Evolutionary conservation across 2,113 vertebrate species (phyloP).

Genomic region (Sorex fumeus): DNA sequence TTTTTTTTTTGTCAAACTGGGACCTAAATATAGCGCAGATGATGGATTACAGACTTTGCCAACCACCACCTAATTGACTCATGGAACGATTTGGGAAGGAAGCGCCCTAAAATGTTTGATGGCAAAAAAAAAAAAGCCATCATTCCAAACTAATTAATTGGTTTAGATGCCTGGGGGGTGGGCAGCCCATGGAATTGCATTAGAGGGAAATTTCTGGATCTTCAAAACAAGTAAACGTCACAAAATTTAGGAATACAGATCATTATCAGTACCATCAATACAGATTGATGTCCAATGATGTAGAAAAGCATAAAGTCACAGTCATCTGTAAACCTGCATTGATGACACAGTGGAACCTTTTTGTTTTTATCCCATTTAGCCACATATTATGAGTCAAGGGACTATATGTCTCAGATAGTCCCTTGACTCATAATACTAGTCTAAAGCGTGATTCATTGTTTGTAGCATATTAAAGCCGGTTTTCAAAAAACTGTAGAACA

Average conservation of each 20-base stretch:
- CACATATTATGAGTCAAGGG: not conserved
- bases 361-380: not conserved
- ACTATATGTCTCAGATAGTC: not conserved
- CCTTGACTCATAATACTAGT: not conserved
- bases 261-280: not conserved
- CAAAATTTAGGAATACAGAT: too few relatives aligned
- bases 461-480: not conserved
- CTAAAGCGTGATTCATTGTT: conserved; percentile 22
- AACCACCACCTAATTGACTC: not conserved
- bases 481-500: conserved; percentile 53
- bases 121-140: not conserved
- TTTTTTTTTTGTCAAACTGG: not conserved
- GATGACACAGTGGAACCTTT: not conserved
- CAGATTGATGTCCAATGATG: not conserved
- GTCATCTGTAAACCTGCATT: not conserved
- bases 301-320: conserved; percentile 49
- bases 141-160: conserved; percentile 26
- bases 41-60: conserved; percentile 9
- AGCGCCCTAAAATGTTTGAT: not conserved
- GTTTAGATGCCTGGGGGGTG: not conserved
- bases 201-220: not conserved
- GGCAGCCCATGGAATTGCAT: not conserved
- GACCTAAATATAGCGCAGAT: conserved; percentile 23
- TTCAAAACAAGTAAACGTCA: too few relatives aligned
- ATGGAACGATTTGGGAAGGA: not conserved